Percentiles rank a stretch among this genome's conserved stretches.
These are phyloP conservation scores for Epinotia nisella DNA, from an alignment of 2,888 invertebrate genomes.

Conservation along the genomic window DNA sequence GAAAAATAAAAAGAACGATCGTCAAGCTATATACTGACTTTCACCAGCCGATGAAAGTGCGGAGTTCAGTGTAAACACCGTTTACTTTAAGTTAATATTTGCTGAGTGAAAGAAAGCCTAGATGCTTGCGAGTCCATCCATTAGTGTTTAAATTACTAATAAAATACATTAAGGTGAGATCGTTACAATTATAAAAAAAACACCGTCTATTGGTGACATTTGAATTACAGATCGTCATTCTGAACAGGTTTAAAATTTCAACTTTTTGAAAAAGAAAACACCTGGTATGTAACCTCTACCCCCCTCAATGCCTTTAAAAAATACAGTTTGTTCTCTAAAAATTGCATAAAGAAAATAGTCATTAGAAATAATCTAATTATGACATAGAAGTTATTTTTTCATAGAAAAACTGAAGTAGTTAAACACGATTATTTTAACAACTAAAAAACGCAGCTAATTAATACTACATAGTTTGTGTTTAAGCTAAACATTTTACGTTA, in stretches of 20 bases:
- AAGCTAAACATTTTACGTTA: too few species aligned
- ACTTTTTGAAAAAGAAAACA: too few species aligned
- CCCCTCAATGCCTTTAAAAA: too few species aligned
- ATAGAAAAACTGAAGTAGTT: not conserved
- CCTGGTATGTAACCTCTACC: too few species aligned
- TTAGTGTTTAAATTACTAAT: not conserved
- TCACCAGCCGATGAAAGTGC: constrained; percentile 26
- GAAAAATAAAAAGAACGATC: not conserved
- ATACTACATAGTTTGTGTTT: not conserved
- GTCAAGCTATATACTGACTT: constrained; percentile 28
- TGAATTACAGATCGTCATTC: not conserved
- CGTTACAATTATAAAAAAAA: not conserved
- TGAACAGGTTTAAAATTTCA: too few species aligned
- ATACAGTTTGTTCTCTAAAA: too few species aligned
- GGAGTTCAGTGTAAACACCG: constrained; percentile 2
- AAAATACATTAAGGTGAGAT: not conserved
- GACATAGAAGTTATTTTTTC: too few species aligned
- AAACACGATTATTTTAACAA: not conserved
- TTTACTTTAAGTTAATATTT: constrained; percentile 6
- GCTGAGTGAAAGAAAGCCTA: not conserved
- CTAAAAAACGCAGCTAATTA: not conserved
- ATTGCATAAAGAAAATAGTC: too few species aligned
- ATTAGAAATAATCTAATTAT: too few species aligned
- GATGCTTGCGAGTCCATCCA: not conserved
- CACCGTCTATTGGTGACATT: not conserved